A percentile compares a stretch with the other conserved stretches of the same genome.
Evolutionary conservation across 2,888 invertebrate species (phyloP).

Genomic region (Andrena chrysosceles): DNA sequence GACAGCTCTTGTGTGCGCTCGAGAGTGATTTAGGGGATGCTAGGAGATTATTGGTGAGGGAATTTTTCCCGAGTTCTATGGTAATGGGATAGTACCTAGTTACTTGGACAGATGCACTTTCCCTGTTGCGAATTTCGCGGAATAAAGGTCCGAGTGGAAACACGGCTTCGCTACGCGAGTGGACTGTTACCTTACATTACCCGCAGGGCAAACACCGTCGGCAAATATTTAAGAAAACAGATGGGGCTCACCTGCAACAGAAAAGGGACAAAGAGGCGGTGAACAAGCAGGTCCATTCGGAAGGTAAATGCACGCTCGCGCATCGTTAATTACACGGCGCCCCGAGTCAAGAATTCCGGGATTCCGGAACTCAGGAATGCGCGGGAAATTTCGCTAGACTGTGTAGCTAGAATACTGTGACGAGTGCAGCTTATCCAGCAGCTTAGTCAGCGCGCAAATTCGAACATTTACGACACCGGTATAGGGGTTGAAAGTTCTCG

Average conservation of each 20-base stretch:
- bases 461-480: no score
- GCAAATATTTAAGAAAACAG: slow-evolving; percentile 32
- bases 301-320: not conserved
- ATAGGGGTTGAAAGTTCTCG: no score
- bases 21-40: no score
- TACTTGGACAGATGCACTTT: not conserved
- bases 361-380: no score
- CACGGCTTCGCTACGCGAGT: not conserved
- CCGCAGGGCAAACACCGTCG: slow-evolving; percentile 16
- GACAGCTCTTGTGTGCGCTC: no score
- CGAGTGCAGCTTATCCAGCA: no score
- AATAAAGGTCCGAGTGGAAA: slow-evolving; percentile 18
- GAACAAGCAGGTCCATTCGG: not conserved
- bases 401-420: no score
- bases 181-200: slow-evolving; percentile 28
- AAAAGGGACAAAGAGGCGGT: slow-evolving; percentile 18
- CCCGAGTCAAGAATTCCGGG: not conserved
- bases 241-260: slow-evolving; percentile 41
- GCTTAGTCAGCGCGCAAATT: no score
- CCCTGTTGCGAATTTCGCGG: slow-evolving; percentile 13
- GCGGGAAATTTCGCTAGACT: no score
- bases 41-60: not conserved
- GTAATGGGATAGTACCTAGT: not conserved
- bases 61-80: not conserved
- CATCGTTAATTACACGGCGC: not conserved